Conservation (phyloP, 2,888 invertebrate species). For the Anoncus sp. region DNA sequence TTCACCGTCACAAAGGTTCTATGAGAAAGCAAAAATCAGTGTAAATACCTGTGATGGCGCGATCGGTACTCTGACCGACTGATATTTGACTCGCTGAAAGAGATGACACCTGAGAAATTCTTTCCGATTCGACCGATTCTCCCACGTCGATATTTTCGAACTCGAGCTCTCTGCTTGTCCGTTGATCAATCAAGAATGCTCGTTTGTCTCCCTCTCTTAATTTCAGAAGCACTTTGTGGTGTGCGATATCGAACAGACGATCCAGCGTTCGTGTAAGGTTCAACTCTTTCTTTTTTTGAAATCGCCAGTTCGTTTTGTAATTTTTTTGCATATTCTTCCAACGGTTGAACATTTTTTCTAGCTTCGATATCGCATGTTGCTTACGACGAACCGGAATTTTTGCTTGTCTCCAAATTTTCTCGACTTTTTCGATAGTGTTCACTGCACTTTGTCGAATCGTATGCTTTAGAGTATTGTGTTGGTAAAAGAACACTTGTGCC, state of each 20-base stretch:
- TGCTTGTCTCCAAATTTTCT: background rate
- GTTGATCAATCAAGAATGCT: background rate
- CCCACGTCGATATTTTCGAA: background rate
- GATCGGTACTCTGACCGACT: background rate
- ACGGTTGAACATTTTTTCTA: background rate
- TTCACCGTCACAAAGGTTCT: background rate
- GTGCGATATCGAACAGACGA: background rate
- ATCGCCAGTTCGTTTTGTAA: too few species aligned
- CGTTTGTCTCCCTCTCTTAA: background rate
- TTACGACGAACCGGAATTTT: conserved; percentile 1
- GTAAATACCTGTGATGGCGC: background rate
- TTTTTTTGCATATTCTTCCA: conserved; percentile 16
- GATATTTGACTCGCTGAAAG: background rate
- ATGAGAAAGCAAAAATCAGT: background rate
- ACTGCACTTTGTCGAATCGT: conserved; percentile 10
- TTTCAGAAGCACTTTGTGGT: background rate
- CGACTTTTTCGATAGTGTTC: conserved; percentile 1
- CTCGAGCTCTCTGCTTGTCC: background rate
- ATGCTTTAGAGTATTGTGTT: background rate
- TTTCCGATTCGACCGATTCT: background rate
- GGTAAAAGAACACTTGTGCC: conserved; percentile 9
- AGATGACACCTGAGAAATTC: background rate
- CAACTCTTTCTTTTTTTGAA: background rate
- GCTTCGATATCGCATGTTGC: conserved; percentile 3
- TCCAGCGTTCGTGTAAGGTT: background rate